These are phyloP conservation scores for Potamilus streckersoni DNA, from an alignment of 1,140 invertebrate species.

Conservation along the genomic window DNA sequence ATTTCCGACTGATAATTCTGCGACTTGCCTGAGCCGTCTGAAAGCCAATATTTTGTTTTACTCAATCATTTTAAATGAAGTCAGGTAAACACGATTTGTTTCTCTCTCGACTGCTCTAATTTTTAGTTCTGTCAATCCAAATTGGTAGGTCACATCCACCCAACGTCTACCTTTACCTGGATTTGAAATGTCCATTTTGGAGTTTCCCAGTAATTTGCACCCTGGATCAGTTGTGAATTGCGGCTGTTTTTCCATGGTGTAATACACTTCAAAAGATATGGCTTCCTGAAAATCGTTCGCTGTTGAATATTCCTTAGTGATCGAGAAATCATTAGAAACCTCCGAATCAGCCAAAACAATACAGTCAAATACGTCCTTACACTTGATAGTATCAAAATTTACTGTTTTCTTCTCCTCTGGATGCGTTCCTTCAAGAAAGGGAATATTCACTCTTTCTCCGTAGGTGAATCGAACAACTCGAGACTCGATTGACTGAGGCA, in stretches of 20 bases:
- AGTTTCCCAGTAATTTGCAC: constrained; percentile 13
- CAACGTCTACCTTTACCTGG: not conserved
- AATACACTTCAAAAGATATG: constrained; percentile 9
- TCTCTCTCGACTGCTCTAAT: not conserved
- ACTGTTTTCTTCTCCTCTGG: not conserved
- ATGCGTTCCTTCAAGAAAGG: constrained; percentile 19
- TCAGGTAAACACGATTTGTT: constrained; percentile 4
- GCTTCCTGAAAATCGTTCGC: not conserved
- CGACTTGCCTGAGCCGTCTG: no score
- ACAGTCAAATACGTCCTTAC: constrained; percentile 10
- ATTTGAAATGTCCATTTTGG: constrained; percentile 22
- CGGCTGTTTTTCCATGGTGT: not conserved
- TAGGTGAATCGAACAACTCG: constrained; percentile 27
- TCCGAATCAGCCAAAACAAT: constrained; percentile 20
- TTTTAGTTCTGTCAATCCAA: constrained; percentile 31
- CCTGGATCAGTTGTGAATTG: constrained; percentile 19
- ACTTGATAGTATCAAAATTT: not conserved
- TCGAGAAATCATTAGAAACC: constrained; percentile 1
- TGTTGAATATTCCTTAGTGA: constrained; percentile 4
- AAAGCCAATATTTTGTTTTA: no score
- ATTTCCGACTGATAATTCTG: no score
- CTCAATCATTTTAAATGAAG: constrained; percentile 7
- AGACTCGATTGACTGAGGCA: constrained; percentile 20
- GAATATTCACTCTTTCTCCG: not conserved
- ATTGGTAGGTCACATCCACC: constrained; percentile 15